These are phyloP conservation scores for Zosterops japonicus DNA, from an alignment of 2,113 vertebrate genomes.

Conservation along the genomic window DNA sequence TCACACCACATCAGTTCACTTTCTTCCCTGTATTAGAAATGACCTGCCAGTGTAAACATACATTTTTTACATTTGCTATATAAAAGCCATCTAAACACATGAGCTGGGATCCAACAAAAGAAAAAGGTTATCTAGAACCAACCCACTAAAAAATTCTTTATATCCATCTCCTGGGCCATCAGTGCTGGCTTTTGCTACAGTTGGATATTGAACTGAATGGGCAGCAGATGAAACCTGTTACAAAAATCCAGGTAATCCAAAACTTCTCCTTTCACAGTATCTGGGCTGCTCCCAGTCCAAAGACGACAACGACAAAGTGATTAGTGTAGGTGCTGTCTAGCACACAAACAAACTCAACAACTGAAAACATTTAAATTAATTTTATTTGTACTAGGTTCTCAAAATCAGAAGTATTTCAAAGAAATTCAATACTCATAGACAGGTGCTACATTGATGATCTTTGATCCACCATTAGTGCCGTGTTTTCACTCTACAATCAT, in stretches of 20 bases:
- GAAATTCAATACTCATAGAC: constrained; percentile 57
- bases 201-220: neutral
- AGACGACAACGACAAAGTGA: neutral
- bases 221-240: neutral
- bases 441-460: constrained; percentile 62
- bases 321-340: neutral
- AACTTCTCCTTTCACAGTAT: neutral
- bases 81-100: neutral
- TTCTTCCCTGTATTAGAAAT: neutral
- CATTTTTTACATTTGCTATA: neutral
- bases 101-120: neutral
- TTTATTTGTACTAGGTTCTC: constrained; percentile 68
- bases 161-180: neutral
- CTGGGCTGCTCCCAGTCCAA: neutral
- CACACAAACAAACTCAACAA: constrained; percentile 25
- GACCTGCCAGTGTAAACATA: accelerated
- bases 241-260: neutral
- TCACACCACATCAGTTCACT: neutral
- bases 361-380: constrained; percentile 58
- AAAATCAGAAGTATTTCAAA: constrained; percentile 61
- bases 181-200: neutral
- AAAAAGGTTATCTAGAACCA: neutral
- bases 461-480: constrained; percentile 5
- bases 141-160: neutral
- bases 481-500: constrained; percentile 45